Percentiles rank a stretch among this genome's conserved stretches.
phyloP scores from a whole-genome alignment of 1,140 invertebrate genomes.

The Frieseomelitta varia region DNA sequence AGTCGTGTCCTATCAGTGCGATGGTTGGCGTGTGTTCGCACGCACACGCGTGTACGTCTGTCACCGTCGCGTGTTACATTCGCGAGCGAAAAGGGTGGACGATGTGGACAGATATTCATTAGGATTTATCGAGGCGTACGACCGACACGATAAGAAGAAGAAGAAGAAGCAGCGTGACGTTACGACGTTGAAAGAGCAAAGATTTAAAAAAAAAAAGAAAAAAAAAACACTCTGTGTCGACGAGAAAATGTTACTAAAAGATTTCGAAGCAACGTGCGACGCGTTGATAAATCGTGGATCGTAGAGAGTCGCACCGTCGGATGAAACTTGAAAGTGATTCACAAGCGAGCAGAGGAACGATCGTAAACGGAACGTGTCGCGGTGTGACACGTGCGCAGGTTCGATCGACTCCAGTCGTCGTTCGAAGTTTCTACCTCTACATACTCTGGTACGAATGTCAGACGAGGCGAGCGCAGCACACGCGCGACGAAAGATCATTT shows the following conservation, averaged over 20 bases:
- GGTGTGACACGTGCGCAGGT: too few species aligned
- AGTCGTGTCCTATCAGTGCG: constrained; percentile 9
- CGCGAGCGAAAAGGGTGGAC: neutral
- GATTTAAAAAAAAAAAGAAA: too few species aligned
- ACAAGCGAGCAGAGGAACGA: neutral
- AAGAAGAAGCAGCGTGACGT: too few species aligned
- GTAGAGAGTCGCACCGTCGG: neutral
- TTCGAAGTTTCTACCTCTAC: neutral
- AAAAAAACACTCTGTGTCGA: neutral
- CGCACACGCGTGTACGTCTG: neutral
- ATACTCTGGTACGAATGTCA: neutral
- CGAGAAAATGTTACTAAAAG: neutral
- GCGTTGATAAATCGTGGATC: neutral
- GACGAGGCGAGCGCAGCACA: neutral
- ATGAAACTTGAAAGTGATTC: neutral
- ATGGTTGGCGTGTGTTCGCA: neutral
- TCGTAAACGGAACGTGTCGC: neutral
- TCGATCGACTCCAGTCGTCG: neutral
- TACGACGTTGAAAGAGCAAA: too few species aligned
- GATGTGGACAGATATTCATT: neutral
- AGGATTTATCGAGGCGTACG: neutral
- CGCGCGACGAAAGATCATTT: constrained; percentile 27
- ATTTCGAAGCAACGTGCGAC: neutral
- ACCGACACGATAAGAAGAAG: too few species aligned
- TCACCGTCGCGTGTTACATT: neutral